A percentile compares a stretch with the other conserved stretches of the same genome.
These are phyloP conservation scores for Uloborus diversus DNA, from an alignment of 1,140 invertebrate genomes.

Conservation along the genomic window DNA sequence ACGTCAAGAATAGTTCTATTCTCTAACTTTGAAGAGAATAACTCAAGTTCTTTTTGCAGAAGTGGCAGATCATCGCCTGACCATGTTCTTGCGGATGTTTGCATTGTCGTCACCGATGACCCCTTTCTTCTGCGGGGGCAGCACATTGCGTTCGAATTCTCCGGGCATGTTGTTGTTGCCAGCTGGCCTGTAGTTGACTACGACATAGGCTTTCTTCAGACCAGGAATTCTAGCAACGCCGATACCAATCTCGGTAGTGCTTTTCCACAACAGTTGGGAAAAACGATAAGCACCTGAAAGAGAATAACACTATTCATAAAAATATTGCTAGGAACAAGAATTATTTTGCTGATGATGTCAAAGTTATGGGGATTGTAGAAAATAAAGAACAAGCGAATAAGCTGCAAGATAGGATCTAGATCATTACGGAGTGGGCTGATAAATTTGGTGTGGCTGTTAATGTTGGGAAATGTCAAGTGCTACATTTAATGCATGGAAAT, in stretches of 20 bases:
- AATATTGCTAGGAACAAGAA: no score
- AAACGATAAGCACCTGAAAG: conserved; percentile 43
- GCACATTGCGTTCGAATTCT: conserved; percentile 45
- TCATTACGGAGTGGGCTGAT: not conserved
- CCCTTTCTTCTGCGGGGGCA: conserved; percentile 37
- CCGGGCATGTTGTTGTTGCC: conserved; percentile 55
- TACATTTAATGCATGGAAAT: no score
- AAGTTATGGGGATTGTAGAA: not conserved
- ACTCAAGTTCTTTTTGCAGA: no score
- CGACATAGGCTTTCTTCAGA: conserved; percentile 40
- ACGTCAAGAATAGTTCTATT: no score
- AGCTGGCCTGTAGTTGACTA: conserved; percentile 48
- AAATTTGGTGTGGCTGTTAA: not conserved
- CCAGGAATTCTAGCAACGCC: conserved; percentile 34
- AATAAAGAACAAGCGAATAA: not conserved
- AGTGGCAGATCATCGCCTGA: conserved; percentile 29
- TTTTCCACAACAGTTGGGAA: conserved; percentile 43
- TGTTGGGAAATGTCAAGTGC: no score
- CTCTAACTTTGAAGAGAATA: no score
- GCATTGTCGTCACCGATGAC: not conserved
- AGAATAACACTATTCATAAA: not conserved
- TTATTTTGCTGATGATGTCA: no score
- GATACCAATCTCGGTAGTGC: conserved; percentile 43
- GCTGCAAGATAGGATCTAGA: not conserved
- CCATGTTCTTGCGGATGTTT: conserved; percentile 17